Percentiles rank a stretch among this genome's conserved stretches.
These are phyloP conservation scores for Tringa solitaria DNA, from an alignment of 2,113 vertebrate genomes.

Conservation along the genomic window DNA sequence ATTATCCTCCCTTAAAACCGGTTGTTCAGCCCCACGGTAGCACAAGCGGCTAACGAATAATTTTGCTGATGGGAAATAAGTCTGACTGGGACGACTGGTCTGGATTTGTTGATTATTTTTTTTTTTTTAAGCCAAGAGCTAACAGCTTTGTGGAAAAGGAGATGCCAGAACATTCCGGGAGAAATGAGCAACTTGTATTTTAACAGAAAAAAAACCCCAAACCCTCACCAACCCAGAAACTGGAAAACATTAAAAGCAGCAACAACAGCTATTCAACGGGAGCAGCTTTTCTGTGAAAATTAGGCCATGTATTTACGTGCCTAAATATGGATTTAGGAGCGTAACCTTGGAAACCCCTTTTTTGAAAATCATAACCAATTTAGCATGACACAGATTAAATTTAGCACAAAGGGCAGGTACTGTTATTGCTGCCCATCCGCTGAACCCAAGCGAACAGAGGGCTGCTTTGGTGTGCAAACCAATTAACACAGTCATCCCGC, in stretches of 20 bases:
- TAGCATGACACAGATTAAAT: slow-evolving; percentile 25
- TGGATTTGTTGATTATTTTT: neutral
- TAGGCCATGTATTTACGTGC: neutral
- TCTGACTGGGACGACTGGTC: neutral
- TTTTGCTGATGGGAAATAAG: slow-evolving; percentile 16
- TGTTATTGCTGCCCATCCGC: neutral
- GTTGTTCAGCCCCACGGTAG: neutral
- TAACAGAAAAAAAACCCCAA: neutral
- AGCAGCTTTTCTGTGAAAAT: slow-evolving; percentile 21
- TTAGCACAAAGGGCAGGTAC: slow-evolving; percentile 26
- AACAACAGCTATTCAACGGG: neutral
- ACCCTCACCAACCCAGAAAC: neutral
- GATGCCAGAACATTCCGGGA: neutral
- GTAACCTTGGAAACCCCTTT: slow-evolving; percentile 27
- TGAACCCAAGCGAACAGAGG: neutral
- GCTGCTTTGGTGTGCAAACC: slow-evolving; percentile 1
- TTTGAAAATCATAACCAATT: neutral
- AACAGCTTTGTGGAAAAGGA: slow-evolving; percentile 7
- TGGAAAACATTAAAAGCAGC: slow-evolving; percentile 17
- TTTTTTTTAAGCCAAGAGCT: neutral
- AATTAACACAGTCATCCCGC: neutral
- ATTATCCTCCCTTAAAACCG: neutral
- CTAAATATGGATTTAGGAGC: slow-evolving; percentile 27
- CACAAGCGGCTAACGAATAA: neutral
- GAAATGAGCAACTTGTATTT: neutral